A percentile compares a stretch with the other conserved stretches of the same genome.
Conservation (phyloP, 2,113 vertebrate species). For the Clarias batrachus region DNA sequence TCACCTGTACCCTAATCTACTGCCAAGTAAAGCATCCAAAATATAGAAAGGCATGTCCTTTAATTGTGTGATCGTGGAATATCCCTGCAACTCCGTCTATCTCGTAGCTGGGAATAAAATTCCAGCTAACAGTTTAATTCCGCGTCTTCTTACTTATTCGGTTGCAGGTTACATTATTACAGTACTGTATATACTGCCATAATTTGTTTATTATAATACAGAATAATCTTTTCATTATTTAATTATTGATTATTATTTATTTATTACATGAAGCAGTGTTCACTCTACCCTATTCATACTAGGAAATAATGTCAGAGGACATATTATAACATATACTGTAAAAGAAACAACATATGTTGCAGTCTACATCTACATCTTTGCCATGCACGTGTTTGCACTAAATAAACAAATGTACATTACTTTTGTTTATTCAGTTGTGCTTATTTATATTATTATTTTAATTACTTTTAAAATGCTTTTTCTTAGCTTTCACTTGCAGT, state of each 20-base stretch:
- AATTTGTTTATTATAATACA: background rate
- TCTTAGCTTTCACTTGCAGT: background rate
- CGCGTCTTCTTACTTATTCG: background rate
- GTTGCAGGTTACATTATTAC: background rate
- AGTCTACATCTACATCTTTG: background rate
- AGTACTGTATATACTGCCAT: background rate
- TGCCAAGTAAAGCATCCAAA: slow-evolving; percentile 17
- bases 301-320: background rate
- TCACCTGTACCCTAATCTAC: slow-evolving; percentile 1
- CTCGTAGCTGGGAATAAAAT: background rate
- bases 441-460: background rate
- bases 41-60: slow-evolving; percentile 31
- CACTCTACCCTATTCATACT: background rate
- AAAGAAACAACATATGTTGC: background rate
- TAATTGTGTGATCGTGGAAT: slow-evolving; percentile 11
- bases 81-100: background rate
- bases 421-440: background rate
- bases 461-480: background rate
- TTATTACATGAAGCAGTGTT: background rate
- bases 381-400: background rate
- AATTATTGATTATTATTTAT: too few species aligned
- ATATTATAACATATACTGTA: background rate
- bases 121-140: background rate
- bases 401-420: background rate
- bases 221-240: background rate